A percentile compares a stretch with the other conserved stretches of the same genome.
Conservation (phyloP, 2,797 vertebrate genomes). For the Galago senegalensis region DNA sequence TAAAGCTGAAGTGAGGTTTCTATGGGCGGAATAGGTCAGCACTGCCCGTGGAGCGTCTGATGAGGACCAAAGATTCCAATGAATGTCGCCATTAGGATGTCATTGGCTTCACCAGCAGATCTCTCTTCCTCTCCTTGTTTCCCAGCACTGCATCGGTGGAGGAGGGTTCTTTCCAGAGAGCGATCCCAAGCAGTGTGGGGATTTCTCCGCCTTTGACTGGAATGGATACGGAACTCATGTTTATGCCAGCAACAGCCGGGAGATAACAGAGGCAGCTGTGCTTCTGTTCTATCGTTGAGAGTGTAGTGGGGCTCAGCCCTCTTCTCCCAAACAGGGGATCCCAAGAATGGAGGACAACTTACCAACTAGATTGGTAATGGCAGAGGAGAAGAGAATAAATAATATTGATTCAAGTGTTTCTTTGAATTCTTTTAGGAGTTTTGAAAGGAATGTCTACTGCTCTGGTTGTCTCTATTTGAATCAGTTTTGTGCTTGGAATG, state of each 20-base stretch:
- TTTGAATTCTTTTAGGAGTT: background rate
- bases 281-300: conserved; percentile 85
- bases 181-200: conserved; percentile 75
- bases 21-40: background rate
- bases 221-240: conserved; percentile 81
- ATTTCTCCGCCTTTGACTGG: conserved; percentile 84
- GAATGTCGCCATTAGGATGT: too few species aligned
- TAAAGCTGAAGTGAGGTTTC: background rate
- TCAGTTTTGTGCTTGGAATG: background rate
- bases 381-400: conserved; percentile 11
- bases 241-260: conserved; percentile 76
- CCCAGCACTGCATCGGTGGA: conserved; percentile 86
- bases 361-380: too few species aligned
- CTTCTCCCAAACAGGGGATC: too few species aligned
- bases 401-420: too few species aligned
- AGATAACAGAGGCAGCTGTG: conserved; percentile 87
- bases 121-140: background rate
- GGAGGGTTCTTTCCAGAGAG: conserved; percentile 84
- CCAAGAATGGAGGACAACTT: too few species aligned
- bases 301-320: too few species aligned
- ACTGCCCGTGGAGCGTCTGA: background rate
- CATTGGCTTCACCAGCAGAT: background rate
- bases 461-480: background rate
- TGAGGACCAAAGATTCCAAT: background rate
- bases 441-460: background rate